A percentile compares a stretch with the other conserved stretches of the same genome.
phyloP scores from a whole-genome alignment of 2,113 vertebrate species.

The Serilophus lunatus region DNA sequence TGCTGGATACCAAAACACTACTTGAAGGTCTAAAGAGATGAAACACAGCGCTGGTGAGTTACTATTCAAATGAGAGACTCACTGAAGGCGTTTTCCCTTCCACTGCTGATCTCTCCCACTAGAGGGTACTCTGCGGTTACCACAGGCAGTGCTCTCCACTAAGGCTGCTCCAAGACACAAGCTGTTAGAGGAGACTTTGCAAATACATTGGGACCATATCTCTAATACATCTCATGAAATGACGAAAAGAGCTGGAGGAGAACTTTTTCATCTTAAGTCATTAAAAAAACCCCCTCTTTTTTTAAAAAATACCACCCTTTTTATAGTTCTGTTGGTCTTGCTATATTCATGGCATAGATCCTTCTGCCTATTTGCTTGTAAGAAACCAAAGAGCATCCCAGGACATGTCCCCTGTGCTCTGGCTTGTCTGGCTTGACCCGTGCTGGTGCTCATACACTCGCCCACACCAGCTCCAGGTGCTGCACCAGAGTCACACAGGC shows the following conservation, averaged over 20 bases:
- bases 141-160: neutral
- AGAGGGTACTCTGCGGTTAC: neutral
- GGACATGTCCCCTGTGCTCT: rapidly evolving
- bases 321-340: neutral
- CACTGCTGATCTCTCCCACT: neutral
- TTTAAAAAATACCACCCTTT: rapidly evolving
- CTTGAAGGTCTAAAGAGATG: neutral
- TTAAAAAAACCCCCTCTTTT: neutral
- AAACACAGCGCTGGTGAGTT: neutral
- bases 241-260: neutral
- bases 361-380: neutral
- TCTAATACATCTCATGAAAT: rapidly evolving
- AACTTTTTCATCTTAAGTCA: neutral
- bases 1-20: neutral
- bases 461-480: rapidly evolving
- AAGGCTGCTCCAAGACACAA: rapidly evolving
- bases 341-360: neutral
- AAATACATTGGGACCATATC: neutral
- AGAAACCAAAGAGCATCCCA: rapidly evolving
- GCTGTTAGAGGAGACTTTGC: neutral
- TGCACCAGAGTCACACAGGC: neutral
- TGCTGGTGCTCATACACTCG: neutral
- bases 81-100: neutral
- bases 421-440: neutral
- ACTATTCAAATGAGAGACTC: neutral